Evolutionary conservation across 1,140 invertebrate species (phyloP), one percentile per base, ranked within the genome.

Genomic region (Drosophila ohnishii): DNA sequence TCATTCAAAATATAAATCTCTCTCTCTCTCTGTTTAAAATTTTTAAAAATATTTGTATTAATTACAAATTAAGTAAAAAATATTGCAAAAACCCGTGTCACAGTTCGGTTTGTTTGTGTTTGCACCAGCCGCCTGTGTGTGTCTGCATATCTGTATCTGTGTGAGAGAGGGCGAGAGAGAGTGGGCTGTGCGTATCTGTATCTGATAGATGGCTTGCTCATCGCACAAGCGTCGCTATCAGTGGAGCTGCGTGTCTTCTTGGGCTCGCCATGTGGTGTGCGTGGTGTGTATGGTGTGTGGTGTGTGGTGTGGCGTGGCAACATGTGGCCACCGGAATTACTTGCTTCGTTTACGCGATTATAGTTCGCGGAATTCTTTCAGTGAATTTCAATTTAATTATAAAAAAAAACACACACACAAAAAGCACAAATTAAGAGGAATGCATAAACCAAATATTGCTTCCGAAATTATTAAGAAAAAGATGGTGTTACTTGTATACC

Each of bases 121-220:
- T 50, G 13, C 60, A 56, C 34, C 60, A n/a, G 11, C 32, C 32
- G 9, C 13, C 13, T 25, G 3, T 22, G 9, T 28, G 19, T 30
- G 16, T 4, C 9, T 37, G 19, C 35, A 32, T 30, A 9, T 45
- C 30, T 45, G 22, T n/a, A 37, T 25, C 48, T 59, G 55, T 42
- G 37, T 14, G 30, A 30, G 53, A 42, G 28, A 32, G 14, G 25
- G 3, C 39, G 7, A 9, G 7, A 45, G 48, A 51, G 50, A 13
- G n/a, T 13, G n/a, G 50, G 34, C n/a, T 34, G 37, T 67, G 62
- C 47, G 66, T 67, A 56, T 45, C 66, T 39, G 67, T 70, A 67
- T 67, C 63, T 39, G 25, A 69, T 44, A 22, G 64, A 61, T 25
- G 42, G n/a, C 40, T 40, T 42, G 61, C 57, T 62, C 57, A 39